Conservation (phyloP, 53 echinoderm and acorn worm genomes). For the Echinarachnius parma region DNA sequence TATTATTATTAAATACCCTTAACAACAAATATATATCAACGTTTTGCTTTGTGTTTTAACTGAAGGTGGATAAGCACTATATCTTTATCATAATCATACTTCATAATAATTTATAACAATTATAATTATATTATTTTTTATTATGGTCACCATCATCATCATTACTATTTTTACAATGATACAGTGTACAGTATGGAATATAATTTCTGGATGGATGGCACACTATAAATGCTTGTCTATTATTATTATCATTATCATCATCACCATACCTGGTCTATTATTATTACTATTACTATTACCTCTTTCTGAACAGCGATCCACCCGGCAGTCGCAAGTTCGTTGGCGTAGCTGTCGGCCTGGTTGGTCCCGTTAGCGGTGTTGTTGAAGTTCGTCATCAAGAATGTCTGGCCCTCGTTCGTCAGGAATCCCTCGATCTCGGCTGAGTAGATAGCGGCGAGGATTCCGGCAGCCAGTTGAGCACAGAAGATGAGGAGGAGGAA, state of each 20-base stretch:
- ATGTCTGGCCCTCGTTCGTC: neutral
- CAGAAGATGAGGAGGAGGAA: constrained; percentile 52
- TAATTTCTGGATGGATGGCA: too few relatives aligned
- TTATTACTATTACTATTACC: neutral
- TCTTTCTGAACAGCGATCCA: constrained; percentile 5
- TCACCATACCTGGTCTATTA: neutral
- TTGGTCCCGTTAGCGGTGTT: constrained; percentile 15
- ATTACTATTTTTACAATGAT: too few relatives aligned
- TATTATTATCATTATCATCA: neutral
- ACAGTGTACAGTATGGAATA: too few relatives aligned
- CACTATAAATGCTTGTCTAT: too few relatives aligned
- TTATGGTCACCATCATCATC: too few relatives aligned
- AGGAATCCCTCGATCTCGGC: constrained; percentile 47
- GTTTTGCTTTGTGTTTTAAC: too few relatives aligned
- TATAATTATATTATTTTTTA: too few relatives aligned
- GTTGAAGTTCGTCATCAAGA: constrained; percentile 28
- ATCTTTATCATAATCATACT: too few relatives aligned
- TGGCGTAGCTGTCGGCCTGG: neutral
- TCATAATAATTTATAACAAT: too few relatives aligned
- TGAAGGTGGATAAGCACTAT: too few relatives aligned
- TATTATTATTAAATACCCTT: too few relatives aligned
- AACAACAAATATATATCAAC: too few relatives aligned
- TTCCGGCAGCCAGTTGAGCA: constrained; percentile 56
- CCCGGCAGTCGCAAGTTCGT: constrained; percentile 1
- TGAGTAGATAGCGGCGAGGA: constrained; percentile 52